Conservation (phyloP, 2,888 invertebrate genomes). For the Andrena camellia region DNA sequence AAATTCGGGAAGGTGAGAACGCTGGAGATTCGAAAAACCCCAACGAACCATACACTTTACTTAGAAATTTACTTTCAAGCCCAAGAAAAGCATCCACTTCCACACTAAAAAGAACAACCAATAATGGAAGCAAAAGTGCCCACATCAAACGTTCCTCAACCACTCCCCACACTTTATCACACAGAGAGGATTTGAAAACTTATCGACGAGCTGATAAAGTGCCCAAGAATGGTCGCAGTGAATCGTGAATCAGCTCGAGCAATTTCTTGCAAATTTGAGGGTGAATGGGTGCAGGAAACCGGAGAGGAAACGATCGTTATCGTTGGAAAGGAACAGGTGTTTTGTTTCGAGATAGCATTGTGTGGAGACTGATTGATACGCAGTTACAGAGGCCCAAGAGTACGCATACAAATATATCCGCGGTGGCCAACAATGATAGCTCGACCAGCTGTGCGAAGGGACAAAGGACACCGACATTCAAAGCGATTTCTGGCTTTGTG, state of each 20-base stretch:
- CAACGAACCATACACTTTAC: no score
- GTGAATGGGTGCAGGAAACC: neutral
- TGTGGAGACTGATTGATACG: constrained; percentile 25
- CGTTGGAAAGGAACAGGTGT: constrained; percentile 37
- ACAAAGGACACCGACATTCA: constrained; percentile 65
- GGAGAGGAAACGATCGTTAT: constrained; percentile 29
- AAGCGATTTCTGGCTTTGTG: constrained; percentile 60
- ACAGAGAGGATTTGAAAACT: neutral
- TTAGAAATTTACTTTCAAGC: no score
- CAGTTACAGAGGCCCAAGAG: neutral
- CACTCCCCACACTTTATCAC: neutral
- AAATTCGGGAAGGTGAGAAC: no score
- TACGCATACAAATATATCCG: constrained; percentile 12
- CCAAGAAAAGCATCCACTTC: no score
- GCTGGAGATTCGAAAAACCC: no score
- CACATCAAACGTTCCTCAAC: no score
- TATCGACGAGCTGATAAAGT: neutral
- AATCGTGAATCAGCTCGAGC: neutral
- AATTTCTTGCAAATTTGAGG: neutral
- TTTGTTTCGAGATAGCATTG: constrained; percentile 41
- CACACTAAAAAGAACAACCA: no score
- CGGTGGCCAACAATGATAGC: constrained; percentile 39
- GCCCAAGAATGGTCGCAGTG: neutral
- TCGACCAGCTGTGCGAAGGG: constrained; percentile 59
- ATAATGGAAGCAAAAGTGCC: no score